phyloP scores from a whole-genome alignment of 2,888 invertebrate genomes.

The Isotomurus palustris region DNA sequence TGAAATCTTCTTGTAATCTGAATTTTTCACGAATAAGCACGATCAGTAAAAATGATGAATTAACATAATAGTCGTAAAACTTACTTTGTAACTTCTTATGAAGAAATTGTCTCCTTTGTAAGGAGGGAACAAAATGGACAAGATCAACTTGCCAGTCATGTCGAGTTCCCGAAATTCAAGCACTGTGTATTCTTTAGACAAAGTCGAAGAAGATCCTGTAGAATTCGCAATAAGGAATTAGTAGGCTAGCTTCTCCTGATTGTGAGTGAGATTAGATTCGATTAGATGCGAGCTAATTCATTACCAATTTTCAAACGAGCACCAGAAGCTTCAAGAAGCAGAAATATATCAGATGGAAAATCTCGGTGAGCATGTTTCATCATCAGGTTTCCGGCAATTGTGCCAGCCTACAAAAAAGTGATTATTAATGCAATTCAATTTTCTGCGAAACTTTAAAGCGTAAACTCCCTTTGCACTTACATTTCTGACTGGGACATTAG shows the following conservation, averaged over 20 bases:
- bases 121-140: neutral
- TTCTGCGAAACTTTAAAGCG: no score
- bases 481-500: conserved; percentile 66
- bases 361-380: conserved; percentile 62
- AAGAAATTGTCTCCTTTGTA: conserved; percentile 5
- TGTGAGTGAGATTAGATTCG: neutral
- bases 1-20: conserved; percentile 31
- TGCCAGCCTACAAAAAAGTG: conserved; percentile 51
- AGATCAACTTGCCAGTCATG: conserved; percentile 8
- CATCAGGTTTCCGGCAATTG: conserved; percentile 65
- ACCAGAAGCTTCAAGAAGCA: conserved; percentile 53
- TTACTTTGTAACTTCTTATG: conserved; percentile 12
- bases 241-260: neutral
- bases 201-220: neutral
- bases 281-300: neutral
- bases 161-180: conserved; percentile 3
- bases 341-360: conserved; percentile 67
- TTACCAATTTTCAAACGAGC: conserved; percentile 46
- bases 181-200: conserved; percentile 5
- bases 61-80: neutral
- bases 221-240: neutral
- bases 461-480: conserved; percentile 52
- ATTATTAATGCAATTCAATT: no score
- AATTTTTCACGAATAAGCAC: neutral
- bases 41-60: neutral